Conservation (phyloP, 2,113 vertebrate species). For the Varanus salvator region DNA sequence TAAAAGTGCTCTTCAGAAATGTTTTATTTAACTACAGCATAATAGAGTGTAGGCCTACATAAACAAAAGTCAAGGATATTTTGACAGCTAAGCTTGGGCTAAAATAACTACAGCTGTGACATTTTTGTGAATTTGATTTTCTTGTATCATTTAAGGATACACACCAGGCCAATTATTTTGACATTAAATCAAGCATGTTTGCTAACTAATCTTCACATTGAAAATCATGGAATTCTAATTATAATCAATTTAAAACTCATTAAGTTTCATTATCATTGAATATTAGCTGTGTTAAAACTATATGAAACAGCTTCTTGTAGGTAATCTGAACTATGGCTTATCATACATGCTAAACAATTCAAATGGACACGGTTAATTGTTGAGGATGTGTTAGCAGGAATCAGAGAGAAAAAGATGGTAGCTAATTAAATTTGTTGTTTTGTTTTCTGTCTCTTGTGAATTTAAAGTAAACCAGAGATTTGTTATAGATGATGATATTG, state of each 20-base stretch:
- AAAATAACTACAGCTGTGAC: slow-evolving; percentile 3
- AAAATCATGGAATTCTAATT: not conserved
- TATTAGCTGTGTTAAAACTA: slow-evolving; percentile 3
- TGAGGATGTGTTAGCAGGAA: not conserved
- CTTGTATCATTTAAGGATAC: not conserved
- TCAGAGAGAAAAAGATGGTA: not conserved
- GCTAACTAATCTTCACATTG: slow-evolving; percentile 21
- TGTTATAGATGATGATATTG: not conserved
- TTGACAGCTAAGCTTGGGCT: not conserved
- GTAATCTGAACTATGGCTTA: not conserved
- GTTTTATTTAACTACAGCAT: not conserved
- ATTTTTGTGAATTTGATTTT: not conserved
- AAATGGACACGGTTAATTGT: not conserved
- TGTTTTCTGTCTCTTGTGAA: not conserved
- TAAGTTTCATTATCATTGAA: slow-evolving; percentile 15
- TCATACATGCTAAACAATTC: not conserved
- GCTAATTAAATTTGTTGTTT: not conserved
- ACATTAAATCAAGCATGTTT: slow-evolving; percentile 23
- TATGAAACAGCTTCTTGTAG: not conserved
- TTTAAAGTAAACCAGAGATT: not conserved
- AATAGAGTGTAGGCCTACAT: not conserved
- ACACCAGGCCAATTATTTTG: slow-evolving; percentile 19
- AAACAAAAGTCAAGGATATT: slow-evolving; percentile 15
- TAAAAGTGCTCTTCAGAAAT: slow-evolving; percentile 2
- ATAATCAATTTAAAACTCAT: slow-evolving; percentile 13